phyloP scores from a whole-genome alignment of 2,797 vertebrate genomes.

The Linurgus olivaceus region DNA sequence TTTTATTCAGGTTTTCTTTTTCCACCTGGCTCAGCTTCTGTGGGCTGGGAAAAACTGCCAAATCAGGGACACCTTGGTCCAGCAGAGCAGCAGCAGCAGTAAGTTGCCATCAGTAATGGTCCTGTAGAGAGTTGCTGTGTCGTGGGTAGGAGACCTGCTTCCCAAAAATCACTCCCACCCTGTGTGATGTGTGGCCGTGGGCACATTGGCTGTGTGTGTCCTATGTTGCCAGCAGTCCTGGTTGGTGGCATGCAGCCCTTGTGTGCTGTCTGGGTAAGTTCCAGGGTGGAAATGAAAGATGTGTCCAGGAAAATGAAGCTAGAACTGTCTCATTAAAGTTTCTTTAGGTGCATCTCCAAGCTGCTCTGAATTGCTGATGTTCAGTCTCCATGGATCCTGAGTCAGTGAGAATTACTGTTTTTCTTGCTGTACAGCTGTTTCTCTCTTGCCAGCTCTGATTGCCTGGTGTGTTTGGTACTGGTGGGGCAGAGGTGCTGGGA shows the following conservation, averaged over 20 bases:
- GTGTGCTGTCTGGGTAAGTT: background rate
- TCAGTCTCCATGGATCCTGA: background rate
- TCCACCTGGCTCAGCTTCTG: background rate
- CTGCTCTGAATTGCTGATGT: background rate
- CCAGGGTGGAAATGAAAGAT: background rate
- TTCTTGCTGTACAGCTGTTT: rapidly evolving
- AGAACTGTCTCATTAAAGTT: background rate
- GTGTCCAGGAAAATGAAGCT: background rate
- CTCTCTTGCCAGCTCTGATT: background rate
- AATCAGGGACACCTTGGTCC: background rate
- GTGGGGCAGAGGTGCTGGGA: background rate
- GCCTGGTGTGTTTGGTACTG: background rate
- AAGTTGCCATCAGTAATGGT: background rate
- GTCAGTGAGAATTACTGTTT: background rate
- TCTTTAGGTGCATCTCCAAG: background rate
- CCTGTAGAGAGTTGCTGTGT: background rate
- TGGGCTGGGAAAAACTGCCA: background rate
- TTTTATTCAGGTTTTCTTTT: background rate
- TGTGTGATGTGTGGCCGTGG: rapidly evolving
- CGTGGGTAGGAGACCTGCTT: background rate
- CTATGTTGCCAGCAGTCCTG: background rate
- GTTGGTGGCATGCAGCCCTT: too few species aligned
- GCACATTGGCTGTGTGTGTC: rapidly evolving
- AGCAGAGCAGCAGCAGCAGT: rapidly evolving
- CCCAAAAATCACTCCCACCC: background rate